Conservation (phyloP, 92 coral and sea anemone species). For the Anthopleura xanthogrammica region DNA sequence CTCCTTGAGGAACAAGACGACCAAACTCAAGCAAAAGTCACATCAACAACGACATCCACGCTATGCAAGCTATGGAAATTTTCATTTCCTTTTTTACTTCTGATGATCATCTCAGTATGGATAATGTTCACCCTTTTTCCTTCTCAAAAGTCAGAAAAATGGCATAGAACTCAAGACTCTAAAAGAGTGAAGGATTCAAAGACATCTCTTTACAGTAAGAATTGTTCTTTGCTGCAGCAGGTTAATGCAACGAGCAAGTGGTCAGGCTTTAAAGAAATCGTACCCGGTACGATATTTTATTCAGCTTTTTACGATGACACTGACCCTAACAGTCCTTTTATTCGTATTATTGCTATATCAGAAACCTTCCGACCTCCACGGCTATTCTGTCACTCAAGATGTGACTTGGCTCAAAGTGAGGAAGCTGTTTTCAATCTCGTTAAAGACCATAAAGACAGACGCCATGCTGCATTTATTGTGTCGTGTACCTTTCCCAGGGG, state of each 20-base stretch:
- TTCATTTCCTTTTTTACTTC: not conserved
- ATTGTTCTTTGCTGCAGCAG: slow-evolving; percentile 7
- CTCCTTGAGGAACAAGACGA: not conserved
- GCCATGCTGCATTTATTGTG: slow-evolving; percentile 57
- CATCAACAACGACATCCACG: not conserved
- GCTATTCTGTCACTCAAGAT: slow-evolving; percentile 32
- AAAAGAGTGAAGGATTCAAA: not conserved
- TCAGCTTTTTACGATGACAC: slow-evolving; percentile 39
- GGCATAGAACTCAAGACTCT: not conserved
- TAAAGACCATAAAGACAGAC: slow-evolving; percentile 13
- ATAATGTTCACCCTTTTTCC: slow-evolving; percentile 18
- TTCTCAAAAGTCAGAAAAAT: not conserved
- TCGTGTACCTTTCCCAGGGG: slow-evolving; percentile 50
- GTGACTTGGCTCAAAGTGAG: slow-evolving; percentile 15
- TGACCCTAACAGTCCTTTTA: not conserved
- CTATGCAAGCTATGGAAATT: slow-evolving; percentile 13
- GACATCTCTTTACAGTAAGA: not conserved
- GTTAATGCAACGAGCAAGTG: slow-evolving; percentile 8
- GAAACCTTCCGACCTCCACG: slow-evolving; percentile 36
- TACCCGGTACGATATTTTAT: slow-evolving; percentile 35
- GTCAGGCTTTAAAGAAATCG: slow-evolving; percentile 29
- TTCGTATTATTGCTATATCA: slow-evolving; percentile 36
- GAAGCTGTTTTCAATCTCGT: slow-evolving; percentile 23
- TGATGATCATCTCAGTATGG: slow-evolving; percentile 11
- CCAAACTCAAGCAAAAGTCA: not conserved